Evolutionary conservation across 2,797 vertebrate genomes (phyloP), one percentile per base, ranked within the genome.

Genomic region (Silurus aristotelis): DNA sequence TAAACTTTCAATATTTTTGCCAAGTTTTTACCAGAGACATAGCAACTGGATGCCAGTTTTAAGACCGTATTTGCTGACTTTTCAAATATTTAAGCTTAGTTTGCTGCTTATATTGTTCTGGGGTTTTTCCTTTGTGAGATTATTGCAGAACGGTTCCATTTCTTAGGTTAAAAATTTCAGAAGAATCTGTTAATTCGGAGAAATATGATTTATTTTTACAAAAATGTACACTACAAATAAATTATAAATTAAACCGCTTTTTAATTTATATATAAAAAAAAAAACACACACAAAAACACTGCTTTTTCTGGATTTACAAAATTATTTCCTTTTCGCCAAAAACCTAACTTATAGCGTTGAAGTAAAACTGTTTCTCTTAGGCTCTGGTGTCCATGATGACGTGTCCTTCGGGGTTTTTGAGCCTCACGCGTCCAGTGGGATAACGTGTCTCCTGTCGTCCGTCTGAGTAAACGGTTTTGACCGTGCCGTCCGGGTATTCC

Each of bases 401-500:
- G n/a, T 95, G 96, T 0, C 98, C 98, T 0, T 97, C 95, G 77
- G 96, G 96, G 89, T 99, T 97, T 93, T 99, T 99, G 80, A 99
- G 70, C 87, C 98, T 90, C 56, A 99, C 15, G 10, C 97, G 95
- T 13, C 98, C 98, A 0, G 94, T 97, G 4, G 93, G 93, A 17
- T 99, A 99, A 60, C 94, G 95, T 0, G 98, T 99, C 88, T 99
- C 98, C 89, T 99, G 98, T 31, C 96, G 93, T 13, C 98, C 98
- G 0, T 99, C 95, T 0, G 84, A 6, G 70, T 97, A 99, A 17
- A 99, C 96, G 0, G 97, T 99, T 93, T 99, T 99, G 83, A 97
- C 94, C 0, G 97, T 97, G 15, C 98, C 98, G 12, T 99, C 97
- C 0, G 97, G 97, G 87, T 99, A 99, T 89, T 98, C 97, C 1